Percentiles rank a stretch among this genome's conserved stretches.
phyloP scores from a whole-genome alignment of 1,140 invertebrate genomes.

The Drosophila simulans region DNA sequence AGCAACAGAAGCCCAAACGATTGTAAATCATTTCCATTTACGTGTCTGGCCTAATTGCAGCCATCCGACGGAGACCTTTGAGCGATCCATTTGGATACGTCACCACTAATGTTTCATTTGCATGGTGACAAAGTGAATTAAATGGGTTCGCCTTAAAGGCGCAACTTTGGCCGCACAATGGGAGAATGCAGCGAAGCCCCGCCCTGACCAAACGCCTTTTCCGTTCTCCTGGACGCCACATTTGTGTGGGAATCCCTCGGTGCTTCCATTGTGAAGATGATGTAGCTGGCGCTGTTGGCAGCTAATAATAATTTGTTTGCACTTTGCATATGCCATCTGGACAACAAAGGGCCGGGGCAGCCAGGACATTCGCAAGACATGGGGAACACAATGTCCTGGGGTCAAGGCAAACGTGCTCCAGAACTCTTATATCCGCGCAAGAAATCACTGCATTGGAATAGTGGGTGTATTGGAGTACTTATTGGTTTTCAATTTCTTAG shows the following conservation, averaged over 20 bases:
- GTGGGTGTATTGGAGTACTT: too few species aligned
- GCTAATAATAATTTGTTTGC: constrained; percentile 82
- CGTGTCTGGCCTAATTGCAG: constrained; percentile 62
- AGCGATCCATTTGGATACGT: constrained; percentile 42
- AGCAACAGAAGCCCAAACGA: constrained; percentile 24
- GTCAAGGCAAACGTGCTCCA: constrained; percentile 7
- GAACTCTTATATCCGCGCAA: neutral
- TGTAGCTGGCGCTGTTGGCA: constrained; percentile 72
- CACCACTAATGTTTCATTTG: constrained; percentile 45
- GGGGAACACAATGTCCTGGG: constrained; percentile 7
- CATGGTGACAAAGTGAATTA: constrained; percentile 46
- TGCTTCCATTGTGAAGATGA: constrained; percentile 73
- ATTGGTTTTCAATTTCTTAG: too few species aligned
- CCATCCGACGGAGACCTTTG: constrained; percentile 46
- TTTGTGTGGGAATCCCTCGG: constrained; percentile 73
- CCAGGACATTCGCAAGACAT: constrained; percentile 4
- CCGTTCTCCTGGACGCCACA: constrained; percentile 32
- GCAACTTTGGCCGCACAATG: constrained; percentile 23
- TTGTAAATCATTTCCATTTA: constrained; percentile 74
- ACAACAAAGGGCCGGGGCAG: constrained; percentile 30
- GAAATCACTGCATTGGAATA: too few species aligned
- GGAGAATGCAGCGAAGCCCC: constrained; percentile 42
- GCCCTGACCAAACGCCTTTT: constrained; percentile 43
- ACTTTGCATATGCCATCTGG: constrained; percentile 77
- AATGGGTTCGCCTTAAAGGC: constrained; percentile 22